Percentiles rank a stretch among this genome's conserved stretches.
Conservation (phyloP, 1,140 invertebrate species). For the Rhopalosiphum maidis region DNA sequence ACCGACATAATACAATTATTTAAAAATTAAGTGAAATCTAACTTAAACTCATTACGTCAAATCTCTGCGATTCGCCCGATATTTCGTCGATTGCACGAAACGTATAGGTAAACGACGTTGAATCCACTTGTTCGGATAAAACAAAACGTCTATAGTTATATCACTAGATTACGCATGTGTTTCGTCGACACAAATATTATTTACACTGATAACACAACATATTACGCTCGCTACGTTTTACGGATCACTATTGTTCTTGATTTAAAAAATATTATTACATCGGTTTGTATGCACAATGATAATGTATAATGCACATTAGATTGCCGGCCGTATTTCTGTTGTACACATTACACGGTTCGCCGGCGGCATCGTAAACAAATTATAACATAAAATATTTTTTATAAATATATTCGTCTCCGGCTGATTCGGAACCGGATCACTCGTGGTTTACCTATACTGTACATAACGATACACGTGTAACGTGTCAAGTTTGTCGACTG, state of each 20-base stretch:
- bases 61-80: neutral
- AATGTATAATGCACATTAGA: neutral
- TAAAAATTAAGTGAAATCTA: neutral
- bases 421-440: neutral
- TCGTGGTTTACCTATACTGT: neutral
- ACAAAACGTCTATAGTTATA: neutral
- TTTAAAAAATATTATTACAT: too few relatives aligned
- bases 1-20: neutral
- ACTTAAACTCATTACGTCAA: neutral
- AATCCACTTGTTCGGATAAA: too few relatives aligned
- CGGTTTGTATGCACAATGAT: too few relatives aligned
- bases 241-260: too few relatives aligned
- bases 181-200: too few relatives aligned
- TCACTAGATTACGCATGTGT: too few relatives aligned
- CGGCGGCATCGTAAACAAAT: neutral
- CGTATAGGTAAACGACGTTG: too few relatives aligned
- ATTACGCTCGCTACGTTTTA: too few relatives aligned
- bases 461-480: neutral
- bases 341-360: neutral
- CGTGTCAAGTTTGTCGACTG: neutral
- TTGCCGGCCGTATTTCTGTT: neutral
- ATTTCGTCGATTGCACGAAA: neutral
- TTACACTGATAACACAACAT: too few relatives aligned
- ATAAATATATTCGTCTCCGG: neutral
- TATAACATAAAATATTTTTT: too few relatives aligned